A percentile compares a stretch with the other conserved stretches of the same genome.
Conservation (phyloP, 2,797 vertebrate genomes). For the Staurois parvus region DNA sequence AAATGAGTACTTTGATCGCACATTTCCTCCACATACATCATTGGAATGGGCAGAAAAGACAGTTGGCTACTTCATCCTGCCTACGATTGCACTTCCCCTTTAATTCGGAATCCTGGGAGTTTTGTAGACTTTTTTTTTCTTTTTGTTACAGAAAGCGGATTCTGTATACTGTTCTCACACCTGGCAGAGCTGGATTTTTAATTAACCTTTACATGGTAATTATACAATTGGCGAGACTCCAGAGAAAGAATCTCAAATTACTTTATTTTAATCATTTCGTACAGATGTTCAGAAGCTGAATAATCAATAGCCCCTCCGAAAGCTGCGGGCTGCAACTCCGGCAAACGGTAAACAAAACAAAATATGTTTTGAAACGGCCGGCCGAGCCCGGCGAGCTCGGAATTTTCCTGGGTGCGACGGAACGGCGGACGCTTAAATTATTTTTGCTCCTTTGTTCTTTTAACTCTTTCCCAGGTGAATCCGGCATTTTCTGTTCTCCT, state of each 20-base stretch:
- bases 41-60: too few relatives aligned
- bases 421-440: too few relatives aligned
- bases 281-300: slow-evolving; percentile 55
- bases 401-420: too few relatives aligned
- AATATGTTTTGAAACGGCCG: not conserved
- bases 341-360: not conserved
- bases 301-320: slow-evolving; percentile 44
- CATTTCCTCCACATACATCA: too few relatives aligned
- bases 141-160: slow-evolving; percentile 12
- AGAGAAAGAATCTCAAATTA: slow-evolving; percentile 65
- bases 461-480: too few relatives aligned
- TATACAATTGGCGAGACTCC: slow-evolving; percentile 69
- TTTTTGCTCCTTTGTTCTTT: too few relatives aligned
- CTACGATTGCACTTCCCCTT: too few relatives aligned
- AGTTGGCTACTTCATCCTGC: too few relatives aligned
- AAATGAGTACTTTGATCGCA: too few relatives aligned
- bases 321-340: not conserved
- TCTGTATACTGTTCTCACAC: slow-evolving; percentile 67
- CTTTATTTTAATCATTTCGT: slow-evolving; percentile 60
- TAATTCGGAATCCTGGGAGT: too few relatives aligned
- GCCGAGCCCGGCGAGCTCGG: too few relatives aligned
- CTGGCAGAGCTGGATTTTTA: slow-evolving; percentile 69
- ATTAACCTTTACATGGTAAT: slow-evolving; percentile 76
- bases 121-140: not conserved
- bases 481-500: too few relatives aligned